Conservation (phyloP, 2,797 vertebrate species). For the Astyanax mexicanus region DNA sequence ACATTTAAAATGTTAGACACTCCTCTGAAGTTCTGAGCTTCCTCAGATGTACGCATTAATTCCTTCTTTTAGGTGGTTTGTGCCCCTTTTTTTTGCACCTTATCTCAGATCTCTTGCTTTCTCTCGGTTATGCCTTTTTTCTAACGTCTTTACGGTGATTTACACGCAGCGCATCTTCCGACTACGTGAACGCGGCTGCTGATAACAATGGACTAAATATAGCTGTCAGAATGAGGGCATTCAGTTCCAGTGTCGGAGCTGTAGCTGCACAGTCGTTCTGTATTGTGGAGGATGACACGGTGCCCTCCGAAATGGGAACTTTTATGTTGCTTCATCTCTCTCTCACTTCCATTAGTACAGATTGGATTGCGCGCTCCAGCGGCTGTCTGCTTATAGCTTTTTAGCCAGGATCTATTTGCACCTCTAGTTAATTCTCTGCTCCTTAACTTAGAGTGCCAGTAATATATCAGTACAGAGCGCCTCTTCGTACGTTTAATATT, state of each 20-base stretch:
- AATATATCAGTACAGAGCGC: not conserved
- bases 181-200: not conserved
- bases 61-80: not conserved
- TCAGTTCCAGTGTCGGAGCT: slow-evolving; percentile 12
- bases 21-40: not conserved
- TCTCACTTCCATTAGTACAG: not conserved
- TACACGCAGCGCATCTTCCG: not conserved
- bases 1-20: not conserved
- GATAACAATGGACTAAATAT: slow-evolving; percentile 19
- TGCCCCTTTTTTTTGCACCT: not conserved
- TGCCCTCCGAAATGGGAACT: not conserved
- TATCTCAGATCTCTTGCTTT: not conserved
- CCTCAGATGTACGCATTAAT: not conserved
- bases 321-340: not conserved
- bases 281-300: not conserved
- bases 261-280: not conserved
- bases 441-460: not conserved
- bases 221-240: not conserved
- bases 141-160: not conserved
- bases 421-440: not conserved
- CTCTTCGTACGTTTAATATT: not conserved
- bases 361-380: not conserved
- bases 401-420: not conserved
- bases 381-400: not conserved
- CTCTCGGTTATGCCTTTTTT: not conserved